phyloP scores from a whole-genome alignment of 2,888 invertebrate species.

The Stenotaenia linearis region DNA sequence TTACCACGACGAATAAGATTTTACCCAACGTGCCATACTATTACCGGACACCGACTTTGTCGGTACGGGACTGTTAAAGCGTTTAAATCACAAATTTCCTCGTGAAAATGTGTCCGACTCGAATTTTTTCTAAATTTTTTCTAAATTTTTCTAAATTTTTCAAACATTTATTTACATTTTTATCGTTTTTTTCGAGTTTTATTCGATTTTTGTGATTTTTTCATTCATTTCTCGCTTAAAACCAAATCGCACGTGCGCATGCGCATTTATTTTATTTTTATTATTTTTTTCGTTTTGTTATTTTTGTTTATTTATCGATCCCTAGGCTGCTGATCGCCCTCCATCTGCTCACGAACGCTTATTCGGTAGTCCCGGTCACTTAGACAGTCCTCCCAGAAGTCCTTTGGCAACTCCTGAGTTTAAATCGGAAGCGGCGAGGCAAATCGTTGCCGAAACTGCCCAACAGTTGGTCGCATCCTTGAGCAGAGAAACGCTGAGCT shows the following conservation, averaged over 20 bases:
- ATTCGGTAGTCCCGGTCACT: constrained; percentile 52
- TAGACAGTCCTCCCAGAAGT: constrained; percentile 30
- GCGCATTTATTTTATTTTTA: constrained; percentile 28
- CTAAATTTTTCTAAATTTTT: background rate
- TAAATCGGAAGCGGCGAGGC: constrained; percentile 78
- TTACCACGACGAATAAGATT: constrained; percentile 30
- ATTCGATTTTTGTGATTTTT: background rate
- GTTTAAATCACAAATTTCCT: background rate
- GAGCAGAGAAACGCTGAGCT: background rate
- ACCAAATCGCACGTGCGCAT: background rate
- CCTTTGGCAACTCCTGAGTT: constrained; percentile 69
- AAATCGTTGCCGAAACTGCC: constrained; percentile 59
- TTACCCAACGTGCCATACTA: constrained; percentile 35
- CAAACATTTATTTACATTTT: background rate
- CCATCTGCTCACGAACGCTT: constrained; percentile 45
- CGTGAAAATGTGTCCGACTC: background rate
- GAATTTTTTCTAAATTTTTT: background rate
- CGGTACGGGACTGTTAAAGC: constrained; percentile 32
- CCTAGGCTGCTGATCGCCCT: constrained; percentile 35
- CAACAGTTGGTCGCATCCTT: constrained; percentile 2
- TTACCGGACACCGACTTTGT: constrained; percentile 36
- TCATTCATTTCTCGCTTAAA: background rate
- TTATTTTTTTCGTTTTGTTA: constrained; percentile 30
- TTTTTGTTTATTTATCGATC: constrained; percentile 15
- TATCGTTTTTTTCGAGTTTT: background rate